phyloP scores from a whole-genome alignment of 1,140 invertebrate genomes.

The Drosophila ficusphila region DNA sequence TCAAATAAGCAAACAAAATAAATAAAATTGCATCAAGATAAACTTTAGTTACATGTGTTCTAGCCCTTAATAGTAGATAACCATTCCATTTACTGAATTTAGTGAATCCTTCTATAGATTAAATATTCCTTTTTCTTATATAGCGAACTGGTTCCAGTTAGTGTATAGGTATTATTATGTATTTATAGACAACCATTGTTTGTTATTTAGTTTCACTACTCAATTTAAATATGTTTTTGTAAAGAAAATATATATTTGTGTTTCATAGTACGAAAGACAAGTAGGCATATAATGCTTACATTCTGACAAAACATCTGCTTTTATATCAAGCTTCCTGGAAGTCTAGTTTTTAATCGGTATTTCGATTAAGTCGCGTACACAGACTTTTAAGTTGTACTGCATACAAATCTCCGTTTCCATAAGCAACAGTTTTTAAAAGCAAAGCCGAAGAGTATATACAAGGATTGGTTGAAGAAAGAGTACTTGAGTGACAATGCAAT shows the following conservation, averaged over 20 bases:
- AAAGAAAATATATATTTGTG: neutral
- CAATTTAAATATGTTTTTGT: conserved; percentile 3
- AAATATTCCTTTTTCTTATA: conserved; percentile 1
- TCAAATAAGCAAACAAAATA: neutral
- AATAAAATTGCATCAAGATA: neutral
- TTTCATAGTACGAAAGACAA: too few relatives aligned
- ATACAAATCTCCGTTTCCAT: conserved; percentile 23
- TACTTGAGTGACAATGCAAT: conserved; percentile 36
- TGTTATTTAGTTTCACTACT: conserved; percentile 22
- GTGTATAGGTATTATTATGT: conserved; percentile 19
- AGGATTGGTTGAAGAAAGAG: conserved; percentile 21
- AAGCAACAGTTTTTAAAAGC: conserved; percentile 12
- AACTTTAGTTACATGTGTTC: neutral
- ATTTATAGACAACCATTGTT: conserved; percentile 51
- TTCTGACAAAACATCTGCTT: neutral
- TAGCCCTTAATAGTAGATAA: neutral
- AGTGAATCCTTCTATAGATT: neutral
- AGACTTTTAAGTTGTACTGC: conserved; percentile 24
- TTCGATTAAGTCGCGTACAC: conserved; percentile 30
- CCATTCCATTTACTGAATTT: neutral
- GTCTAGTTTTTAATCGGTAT: neutral
- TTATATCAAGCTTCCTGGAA: neutral
- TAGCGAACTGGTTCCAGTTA: conserved; percentile 61
- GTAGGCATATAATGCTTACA: neutral
- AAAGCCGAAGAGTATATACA: conserved; percentile 33